Conservation (phyloP, 2,113 vertebrate species). For the Microtus montanus region DNA sequence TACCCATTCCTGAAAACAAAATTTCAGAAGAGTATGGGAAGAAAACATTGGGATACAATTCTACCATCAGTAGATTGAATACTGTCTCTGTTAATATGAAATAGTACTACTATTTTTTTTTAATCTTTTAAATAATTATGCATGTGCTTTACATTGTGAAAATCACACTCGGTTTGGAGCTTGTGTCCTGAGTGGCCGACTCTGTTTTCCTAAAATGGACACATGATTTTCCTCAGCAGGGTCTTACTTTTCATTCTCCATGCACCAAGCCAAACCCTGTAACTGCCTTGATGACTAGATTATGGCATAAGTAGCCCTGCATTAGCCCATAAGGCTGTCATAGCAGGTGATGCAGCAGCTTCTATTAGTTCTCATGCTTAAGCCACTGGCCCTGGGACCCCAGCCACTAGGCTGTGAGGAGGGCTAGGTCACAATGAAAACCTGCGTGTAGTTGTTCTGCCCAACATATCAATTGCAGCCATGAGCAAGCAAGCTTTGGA, state of each 20-base stretch:
- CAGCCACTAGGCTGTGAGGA: neutral
- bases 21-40: neutral
- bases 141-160: neutral
- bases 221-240: neutral
- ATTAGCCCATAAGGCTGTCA: neutral
- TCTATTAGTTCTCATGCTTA: neutral
- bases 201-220: neutral
- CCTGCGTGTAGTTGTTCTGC: neutral
- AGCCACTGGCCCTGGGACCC: neutral
- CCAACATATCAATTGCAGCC: neutral
- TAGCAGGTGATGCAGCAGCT: neutral
- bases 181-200: neutral
- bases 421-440: neutral
- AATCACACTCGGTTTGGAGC: neutral
- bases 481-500: neutral
- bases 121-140: neutral
- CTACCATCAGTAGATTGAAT: neutral
- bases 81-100: constrained; percentile 12
- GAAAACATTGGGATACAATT: constrained; percentile 1
- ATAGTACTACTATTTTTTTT: neutral
- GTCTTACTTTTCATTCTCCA: neutral
- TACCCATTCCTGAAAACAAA: neutral
- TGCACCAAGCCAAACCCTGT: neutral
- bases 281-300: neutral
- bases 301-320: neutral